phyloP scores from a whole-genome alignment of 2,888 invertebrate species.

The Heliconius charithonia region DNA sequence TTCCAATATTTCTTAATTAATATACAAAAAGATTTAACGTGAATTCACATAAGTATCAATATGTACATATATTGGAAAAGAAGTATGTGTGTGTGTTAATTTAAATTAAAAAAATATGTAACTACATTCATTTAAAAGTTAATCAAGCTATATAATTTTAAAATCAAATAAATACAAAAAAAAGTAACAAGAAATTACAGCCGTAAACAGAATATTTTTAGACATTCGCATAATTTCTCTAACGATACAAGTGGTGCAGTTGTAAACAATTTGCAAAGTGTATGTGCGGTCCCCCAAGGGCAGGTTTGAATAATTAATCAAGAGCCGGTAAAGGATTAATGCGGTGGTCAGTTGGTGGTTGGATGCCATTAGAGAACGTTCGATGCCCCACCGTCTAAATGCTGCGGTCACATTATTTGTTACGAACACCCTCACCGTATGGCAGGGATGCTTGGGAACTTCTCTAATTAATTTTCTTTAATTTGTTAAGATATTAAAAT shows the following conservation, averaged over 20 bases:
- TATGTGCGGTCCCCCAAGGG: conserved; percentile 63
- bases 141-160: background rate
- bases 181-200: background rate
- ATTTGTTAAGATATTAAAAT: conserved; percentile 27
- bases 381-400: conserved; percentile 77
- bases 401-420: conserved; percentile 75
- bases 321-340: conserved; percentile 81
- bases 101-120: too few species aligned
- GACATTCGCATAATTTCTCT: conserved; percentile 31
- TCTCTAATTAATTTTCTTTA: conserved; percentile 51
- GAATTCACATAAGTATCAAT: background rate
- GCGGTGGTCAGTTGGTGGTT: conserved; percentile 81
- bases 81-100: too few species aligned
- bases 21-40: background rate
- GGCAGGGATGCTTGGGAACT: conserved; percentile 54
- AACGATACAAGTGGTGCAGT: conserved; percentile 52
- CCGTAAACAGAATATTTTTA: conserved; percentile 8
- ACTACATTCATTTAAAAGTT: too few species aligned
- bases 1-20: background rate
- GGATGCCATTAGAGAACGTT: conserved; percentile 80
- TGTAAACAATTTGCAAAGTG: conserved; percentile 73
- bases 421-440: conserved; percentile 57
- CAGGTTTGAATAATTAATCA: conserved; percentile 83
- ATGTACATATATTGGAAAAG: too few species aligned
- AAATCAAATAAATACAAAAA: background rate